These are phyloP conservation scores for Drosophila sp. DNA, from an alignment of 1,140 invertebrate species.

Conservation along the genomic window DNA sequence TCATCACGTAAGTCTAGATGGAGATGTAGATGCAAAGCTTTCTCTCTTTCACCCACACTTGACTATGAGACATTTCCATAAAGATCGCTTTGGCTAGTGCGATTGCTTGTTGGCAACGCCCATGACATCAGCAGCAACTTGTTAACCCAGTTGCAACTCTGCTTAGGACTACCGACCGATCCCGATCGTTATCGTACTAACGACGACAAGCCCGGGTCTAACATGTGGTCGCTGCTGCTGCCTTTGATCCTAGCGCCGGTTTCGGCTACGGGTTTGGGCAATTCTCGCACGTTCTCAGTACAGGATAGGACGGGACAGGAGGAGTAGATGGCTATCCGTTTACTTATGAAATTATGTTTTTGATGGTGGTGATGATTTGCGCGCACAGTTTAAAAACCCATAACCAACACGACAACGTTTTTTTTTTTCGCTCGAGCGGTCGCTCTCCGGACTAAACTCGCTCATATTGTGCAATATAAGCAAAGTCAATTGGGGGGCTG, in stretches of 20 bases:
- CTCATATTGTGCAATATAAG: slow-evolving; percentile 82
- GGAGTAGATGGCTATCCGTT: slow-evolving; percentile 9
- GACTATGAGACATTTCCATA: background rate
- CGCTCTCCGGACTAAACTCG: slow-evolving; percentile 31
- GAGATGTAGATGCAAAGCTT: slow-evolving; percentile 5
- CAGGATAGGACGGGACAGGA: background rate
- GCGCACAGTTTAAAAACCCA: slow-evolving; percentile 82
- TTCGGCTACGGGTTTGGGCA: slow-evolving; percentile 21
- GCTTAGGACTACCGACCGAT: slow-evolving; percentile 54
- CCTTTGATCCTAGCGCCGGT: slow-evolving; percentile 70
- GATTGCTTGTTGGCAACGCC: slow-evolving; percentile 34
- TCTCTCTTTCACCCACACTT: slow-evolving; percentile 43
- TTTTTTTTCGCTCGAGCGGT: slow-evolving; percentile 24
- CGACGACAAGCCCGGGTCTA: slow-evolving; percentile 36
- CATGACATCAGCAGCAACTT: slow-evolving; percentile 76
- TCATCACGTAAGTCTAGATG: background rate
- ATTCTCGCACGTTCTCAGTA: slow-evolving; percentile 35
- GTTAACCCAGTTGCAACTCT: slow-evolving; percentile 75
- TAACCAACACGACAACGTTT: slow-evolving; percentile 74
- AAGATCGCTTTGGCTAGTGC: slow-evolving; percentile 28
- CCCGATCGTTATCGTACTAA: slow-evolving; percentile 50
- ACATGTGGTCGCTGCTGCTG: slow-evolving; percentile 48
- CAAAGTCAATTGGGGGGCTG: slow-evolving; percentile 62
- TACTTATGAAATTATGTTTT: slow-evolving; percentile 20
- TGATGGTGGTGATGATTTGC: slow-evolving; percentile 73